Percentiles rank a stretch among this genome's conserved stretches.
Evolutionary conservation across 64 coral and sea anemone genomes (phyloP).

Genomic region (Hydrozoanthus tunicans): DNA sequence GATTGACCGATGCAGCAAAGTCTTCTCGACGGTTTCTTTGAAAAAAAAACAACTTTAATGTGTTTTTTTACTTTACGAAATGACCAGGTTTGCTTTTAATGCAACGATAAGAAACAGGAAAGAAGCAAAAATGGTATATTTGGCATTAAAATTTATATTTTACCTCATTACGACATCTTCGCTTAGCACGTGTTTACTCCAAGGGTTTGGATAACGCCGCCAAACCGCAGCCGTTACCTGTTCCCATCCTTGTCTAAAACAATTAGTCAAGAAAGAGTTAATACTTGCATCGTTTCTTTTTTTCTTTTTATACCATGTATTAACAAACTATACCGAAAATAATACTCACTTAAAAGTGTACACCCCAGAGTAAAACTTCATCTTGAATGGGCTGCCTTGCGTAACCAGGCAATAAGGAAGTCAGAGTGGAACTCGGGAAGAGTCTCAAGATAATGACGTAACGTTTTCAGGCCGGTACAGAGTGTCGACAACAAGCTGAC

Average conservation of each 20-base stretch:
- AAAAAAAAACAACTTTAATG: neutral
- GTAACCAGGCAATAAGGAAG: slow-evolving; percentile 6
- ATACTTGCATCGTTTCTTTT: neutral
- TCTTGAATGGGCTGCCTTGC: slow-evolving; percentile 4
- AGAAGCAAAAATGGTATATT: too few relatives aligned
- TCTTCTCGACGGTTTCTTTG: neutral
- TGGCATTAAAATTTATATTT: neutral
- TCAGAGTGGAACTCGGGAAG: too few relatives aligned
- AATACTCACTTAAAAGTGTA: slow-evolving; percentile 85
- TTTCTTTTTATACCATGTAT: neutral
- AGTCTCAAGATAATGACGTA: too few relatives aligned
- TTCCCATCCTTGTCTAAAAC: slow-evolving; percentile 79
- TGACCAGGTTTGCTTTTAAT: neutral
- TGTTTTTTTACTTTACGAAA: neutral
- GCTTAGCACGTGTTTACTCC: slow-evolving; percentile 96
- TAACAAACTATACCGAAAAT: neutral
- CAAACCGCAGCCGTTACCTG: slow-evolving; percentile 85
- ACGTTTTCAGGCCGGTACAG: too few relatives aligned
- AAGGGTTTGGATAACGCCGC: slow-evolving; percentile 95
- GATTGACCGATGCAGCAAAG: neutral
- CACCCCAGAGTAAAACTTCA: slow-evolving; percentile 88
- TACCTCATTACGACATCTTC: slow-evolving; percentile 93
- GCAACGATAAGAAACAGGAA: neutral
- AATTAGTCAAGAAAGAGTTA: neutral
- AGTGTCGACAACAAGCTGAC: too few relatives aligned